phyloP scores from a whole-genome alignment of 2,797 vertebrate genomes.

The Hydrolagus colliei region DNA sequence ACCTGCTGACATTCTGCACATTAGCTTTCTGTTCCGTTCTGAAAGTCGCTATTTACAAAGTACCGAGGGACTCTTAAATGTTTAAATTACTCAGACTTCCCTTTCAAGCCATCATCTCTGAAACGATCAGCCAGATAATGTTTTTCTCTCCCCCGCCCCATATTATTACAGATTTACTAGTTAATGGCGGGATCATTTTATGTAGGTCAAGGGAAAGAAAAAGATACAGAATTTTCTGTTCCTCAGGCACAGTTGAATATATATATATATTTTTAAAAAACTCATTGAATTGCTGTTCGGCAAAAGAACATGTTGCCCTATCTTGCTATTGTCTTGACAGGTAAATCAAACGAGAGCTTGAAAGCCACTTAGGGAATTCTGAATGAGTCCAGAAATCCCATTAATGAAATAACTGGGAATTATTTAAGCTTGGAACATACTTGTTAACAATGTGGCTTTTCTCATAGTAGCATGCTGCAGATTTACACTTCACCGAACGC shows the following conservation, averaged over 20 bases:
- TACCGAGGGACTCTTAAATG: not conserved
- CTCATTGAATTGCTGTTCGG: not conserved
- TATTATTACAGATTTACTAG: not conserved
- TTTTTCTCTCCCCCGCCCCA: not conserved
- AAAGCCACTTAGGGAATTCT: slow-evolving; percentile 3
- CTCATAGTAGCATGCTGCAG: slow-evolving; percentile 3
- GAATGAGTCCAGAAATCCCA: slow-evolving; percentile 20
- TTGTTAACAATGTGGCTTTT: slow-evolving; percentile 18
- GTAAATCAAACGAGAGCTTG: slow-evolving; percentile 5
- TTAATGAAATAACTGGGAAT: slow-evolving; percentile 20
- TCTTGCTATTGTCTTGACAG: not conserved
- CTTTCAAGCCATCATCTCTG: not conserved
- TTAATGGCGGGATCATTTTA: not conserved
- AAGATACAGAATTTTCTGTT: slow-evolving; percentile 13
- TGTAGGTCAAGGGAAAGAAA: slow-evolving; percentile 4
- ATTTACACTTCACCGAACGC: slow-evolving; percentile 5
- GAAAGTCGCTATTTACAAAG: not conserved
- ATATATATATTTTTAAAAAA: not conserved
- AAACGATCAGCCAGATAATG: not conserved
- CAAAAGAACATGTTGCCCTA: not conserved
- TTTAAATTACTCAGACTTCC: not conserved
- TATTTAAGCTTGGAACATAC: slow-evolving; percentile 14
- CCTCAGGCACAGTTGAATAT: not conserved
- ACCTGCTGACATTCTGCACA: not conserved
- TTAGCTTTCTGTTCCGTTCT: not conserved